phyloP scores from a whole-genome alignment of 2,113 vertebrate species.

The Mormyrus iriodes region DNA sequence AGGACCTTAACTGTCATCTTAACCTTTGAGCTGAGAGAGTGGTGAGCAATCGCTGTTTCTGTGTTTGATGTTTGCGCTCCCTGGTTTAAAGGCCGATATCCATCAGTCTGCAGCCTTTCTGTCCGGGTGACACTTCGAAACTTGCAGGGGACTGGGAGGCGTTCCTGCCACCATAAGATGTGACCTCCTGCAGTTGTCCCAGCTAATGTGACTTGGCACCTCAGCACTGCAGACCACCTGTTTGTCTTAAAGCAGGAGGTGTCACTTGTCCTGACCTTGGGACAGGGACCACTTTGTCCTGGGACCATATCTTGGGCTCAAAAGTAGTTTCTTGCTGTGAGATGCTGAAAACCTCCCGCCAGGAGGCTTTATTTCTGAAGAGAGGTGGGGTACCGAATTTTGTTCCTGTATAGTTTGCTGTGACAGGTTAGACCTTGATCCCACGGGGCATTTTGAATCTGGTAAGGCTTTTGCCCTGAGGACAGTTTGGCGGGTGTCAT shows the following conservation, averaged over 20 bases:
- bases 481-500: neutral
- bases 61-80: neutral
- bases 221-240: slow-evolving; percentile 41
- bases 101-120: neutral
- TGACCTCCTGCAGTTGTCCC: slow-evolving; percentile 24
- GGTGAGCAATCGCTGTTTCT: neutral
- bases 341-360: neutral
- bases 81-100: neutral
- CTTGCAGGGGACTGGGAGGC: neutral
- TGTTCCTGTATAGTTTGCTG: neutral
- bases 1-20: neutral
- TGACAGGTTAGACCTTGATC: neutral
- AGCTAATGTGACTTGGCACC: slow-evolving; percentile 35
- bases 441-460: neutral
- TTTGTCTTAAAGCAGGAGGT: slow-evolving; percentile 40
- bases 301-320: slow-evolving; percentile 15
- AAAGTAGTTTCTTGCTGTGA: slow-evolving; percentile 15
- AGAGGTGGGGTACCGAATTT: neutral
- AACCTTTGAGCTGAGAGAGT: slow-evolving; percentile 16
- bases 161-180: neutral
- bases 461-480: neutral
- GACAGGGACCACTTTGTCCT: slow-evolving; percentile 32
- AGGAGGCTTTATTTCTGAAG: neutral
- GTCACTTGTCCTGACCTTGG: slow-evolving; percentile 39
- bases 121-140: neutral